Conservation (phyloP, 1,140 invertebrate species). For the Pemphigus obesinymphae region DNA sequence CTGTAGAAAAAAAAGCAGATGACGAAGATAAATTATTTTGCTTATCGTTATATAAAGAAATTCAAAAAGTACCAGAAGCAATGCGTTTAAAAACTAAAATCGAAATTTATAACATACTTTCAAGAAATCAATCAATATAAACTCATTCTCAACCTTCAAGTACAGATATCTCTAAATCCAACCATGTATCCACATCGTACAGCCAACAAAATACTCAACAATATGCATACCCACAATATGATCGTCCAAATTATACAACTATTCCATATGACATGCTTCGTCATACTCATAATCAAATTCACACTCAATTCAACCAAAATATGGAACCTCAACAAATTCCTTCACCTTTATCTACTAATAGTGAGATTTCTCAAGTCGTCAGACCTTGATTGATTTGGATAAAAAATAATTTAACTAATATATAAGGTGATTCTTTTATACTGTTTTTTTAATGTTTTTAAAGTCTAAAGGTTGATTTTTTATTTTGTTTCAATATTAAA, state of each 20-base stretch:
- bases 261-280: not conserved
- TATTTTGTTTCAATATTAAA: too few species aligned
- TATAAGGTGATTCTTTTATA: too few species aligned
- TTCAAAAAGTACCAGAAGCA: not conserved
- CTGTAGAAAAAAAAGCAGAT: not conserved
- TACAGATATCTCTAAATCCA: not conserved
- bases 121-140: not conserved
- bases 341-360: too few species aligned
- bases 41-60: too few species aligned
- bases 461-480: too few species aligned
- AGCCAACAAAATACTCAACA: not conserved
- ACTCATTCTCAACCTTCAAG: not conserved
- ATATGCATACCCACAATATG: not conserved
- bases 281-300: not conserved
- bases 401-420: too few species aligned
- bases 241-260: conserved; percentile 1
- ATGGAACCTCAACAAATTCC: too few species aligned
- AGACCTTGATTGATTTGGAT: too few species aligned
- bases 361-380: too few species aligned
- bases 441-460: too few species aligned
- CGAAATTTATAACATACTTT: not conserved
- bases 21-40: not conserved
- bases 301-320: too few species aligned
- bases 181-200: not conserved
- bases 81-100: not conserved